These are phyloP conservation scores for Chelonia mydas DNA, from an alignment of 2,797 vertebrate species.

Conservation along the genomic window DNA sequence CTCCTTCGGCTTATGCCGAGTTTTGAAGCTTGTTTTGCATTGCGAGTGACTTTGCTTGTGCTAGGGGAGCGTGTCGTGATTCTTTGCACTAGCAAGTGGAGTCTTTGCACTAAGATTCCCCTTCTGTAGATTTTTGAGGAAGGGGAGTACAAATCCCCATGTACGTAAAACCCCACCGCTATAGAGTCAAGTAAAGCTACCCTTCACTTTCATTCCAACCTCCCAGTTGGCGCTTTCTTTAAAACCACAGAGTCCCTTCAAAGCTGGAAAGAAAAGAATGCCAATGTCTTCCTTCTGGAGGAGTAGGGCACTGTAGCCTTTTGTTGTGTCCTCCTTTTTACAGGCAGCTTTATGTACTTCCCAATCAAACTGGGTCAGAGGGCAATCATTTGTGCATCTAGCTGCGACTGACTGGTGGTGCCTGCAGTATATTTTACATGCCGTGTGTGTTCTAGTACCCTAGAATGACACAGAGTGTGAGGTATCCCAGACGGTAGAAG, in stretches of 20 bases:
- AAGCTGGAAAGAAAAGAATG: neutral
- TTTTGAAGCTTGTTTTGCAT: neutral
- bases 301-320: too few relatives aligned
- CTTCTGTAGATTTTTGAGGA: too few relatives aligned
- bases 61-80: neutral
- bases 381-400: accelerated
- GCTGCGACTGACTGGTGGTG: neutral
- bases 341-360: neutral
- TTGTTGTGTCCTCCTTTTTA: neutral
- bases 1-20: too few relatives aligned
- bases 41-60: neutral
- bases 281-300: too few relatives aligned
- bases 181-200: neutral
- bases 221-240: neutral
- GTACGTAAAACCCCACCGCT: too few relatives aligned
- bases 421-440: too few relatives aligned
- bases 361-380: neutral
- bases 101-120: too few relatives aligned
- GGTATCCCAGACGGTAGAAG: too few relatives aligned
- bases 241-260: neutral
- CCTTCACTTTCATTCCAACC: neutral
- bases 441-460: too few relatives aligned
- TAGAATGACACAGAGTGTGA: too few relatives aligned
- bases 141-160: too few relatives aligned
- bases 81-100: too few relatives aligned